phyloP scores from a whole-genome alignment of 2,888 invertebrate species.

The Mallateleia sp. region DNA sequence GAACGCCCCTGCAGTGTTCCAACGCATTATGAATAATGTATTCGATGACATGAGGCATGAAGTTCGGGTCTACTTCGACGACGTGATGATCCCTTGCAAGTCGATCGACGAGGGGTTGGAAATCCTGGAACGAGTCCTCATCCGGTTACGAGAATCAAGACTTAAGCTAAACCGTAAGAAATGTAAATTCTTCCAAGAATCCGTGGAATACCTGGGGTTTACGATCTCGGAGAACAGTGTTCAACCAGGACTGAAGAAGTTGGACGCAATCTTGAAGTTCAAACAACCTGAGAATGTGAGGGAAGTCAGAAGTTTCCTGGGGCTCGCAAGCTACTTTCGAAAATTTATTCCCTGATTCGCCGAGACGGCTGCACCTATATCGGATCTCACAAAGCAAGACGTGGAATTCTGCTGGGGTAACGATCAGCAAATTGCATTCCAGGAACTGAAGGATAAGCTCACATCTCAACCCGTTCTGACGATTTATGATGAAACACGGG shows the following conservation, averaged over 20 bases:
- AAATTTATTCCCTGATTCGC: constrained; percentile 69
- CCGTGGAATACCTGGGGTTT: not conserved
- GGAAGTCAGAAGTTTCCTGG: constrained; percentile 48
- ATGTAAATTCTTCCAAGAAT: constrained; percentile 2
- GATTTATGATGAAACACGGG: not conserved
- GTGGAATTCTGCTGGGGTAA: not conserved
- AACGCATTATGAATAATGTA: constrained; percentile 73
- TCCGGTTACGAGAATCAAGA: not conserved
- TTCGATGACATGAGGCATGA: constrained; percentile 34
- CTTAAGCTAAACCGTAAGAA: not conserved
- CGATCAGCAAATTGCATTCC: constrained; percentile 1
- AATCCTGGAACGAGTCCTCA: not conserved
- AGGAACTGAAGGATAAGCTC: constrained; percentile 1
- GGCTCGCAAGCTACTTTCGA: not conserved
- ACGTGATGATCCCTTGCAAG: not conserved
- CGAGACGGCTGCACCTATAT: constrained; percentile 54
- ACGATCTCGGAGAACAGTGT: not conserved
- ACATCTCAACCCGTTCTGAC: constrained; percentile 16
- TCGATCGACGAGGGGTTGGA: constrained; percentile 19
- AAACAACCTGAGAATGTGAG: constrained; percentile 56
- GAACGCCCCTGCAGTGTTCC: constrained; percentile 27
- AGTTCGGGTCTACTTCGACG: constrained; percentile 43
- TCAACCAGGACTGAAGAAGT: constrained; percentile 32
- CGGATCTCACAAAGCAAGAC: not conserved
- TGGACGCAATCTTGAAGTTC: constrained; percentile 62